Evolutionary conservation across 1,140 invertebrate species (phyloP), one percentile per base, ranked within the genome.

Genomic region (Brachionus rotundiformis): DNA sequence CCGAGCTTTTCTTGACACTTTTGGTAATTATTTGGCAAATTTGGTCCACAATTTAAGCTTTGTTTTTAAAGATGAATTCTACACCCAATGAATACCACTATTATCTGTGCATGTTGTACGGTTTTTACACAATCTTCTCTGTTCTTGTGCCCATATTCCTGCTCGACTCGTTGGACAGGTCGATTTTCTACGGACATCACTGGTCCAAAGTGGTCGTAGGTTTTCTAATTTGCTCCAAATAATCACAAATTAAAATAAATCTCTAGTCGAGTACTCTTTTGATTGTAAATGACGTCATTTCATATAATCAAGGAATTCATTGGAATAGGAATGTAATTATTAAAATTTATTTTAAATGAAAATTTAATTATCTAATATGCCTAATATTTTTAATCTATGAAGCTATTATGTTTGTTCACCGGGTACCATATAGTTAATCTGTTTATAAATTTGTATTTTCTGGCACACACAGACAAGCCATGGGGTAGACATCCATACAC

Each of bases 251-350:
- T 5, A 10, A 54, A 54, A 19, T 36, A 68, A 68, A n/a, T 10
- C 16, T 33, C 2, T 6, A 68, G 63, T 68, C 63, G 10, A 68
- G 16, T 16, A 68, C 11, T 68, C 31, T 68, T 11, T 16, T 68
- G 6, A 33, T 68, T 11, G 4, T 36, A 3, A 36, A 68, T 33
- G 16, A 68, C 16, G 11, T 68, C 16, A 33, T 41, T n/a, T 68
- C 63, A 6, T 68, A 68, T 36, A 33, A 68, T 36, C 8, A 68
- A 68, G 63, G 16, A 16, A n/a, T n/a, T 6, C 63, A n/a, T 33
- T 68, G 63, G 63, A 68, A 68, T 16, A 16, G 36, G 16, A 68
- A 36, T 31, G 63, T 68, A 68, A 68, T 19, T 10, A 19, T 68
- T 13, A n/a, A 63, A 63, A 63, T 33, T 68, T 54, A 19, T 19